These are phyloP conservation scores for Geotrypetes seraphini DNA, from an alignment of 2,797 vertebrate species.

Conservation along the genomic window DNA sequence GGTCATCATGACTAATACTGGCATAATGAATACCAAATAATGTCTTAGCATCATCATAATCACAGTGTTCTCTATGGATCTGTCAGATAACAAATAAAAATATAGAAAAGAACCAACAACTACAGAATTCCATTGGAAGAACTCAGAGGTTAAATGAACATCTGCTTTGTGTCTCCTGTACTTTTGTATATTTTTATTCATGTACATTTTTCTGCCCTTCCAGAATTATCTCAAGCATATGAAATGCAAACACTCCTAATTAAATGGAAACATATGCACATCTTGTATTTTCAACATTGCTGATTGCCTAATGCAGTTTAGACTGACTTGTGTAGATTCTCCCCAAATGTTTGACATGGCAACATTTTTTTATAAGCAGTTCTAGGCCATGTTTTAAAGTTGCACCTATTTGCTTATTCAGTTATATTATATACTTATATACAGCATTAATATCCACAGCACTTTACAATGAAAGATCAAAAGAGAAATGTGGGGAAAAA, in stretches of 20 bases:
- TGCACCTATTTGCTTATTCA: too few species aligned
- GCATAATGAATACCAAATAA: too few species aligned
- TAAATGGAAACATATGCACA: constrained; percentile 5
- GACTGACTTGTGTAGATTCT: constrained; percentile 2
- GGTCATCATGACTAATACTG: too few species aligned
- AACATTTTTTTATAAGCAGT: not conserved
- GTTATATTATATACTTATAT: too few species aligned
- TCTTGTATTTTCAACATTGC: constrained; percentile 14
- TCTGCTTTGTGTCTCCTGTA: constrained; percentile 13
- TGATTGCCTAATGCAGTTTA: constrained; percentile 8
- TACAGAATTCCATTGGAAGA: constrained; percentile 4
- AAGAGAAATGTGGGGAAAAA: too few species aligned
- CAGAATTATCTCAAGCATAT: not conserved
- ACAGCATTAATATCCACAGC: too few species aligned
- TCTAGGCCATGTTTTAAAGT: too few species aligned
- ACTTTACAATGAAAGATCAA: too few species aligned
- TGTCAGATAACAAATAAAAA: too few species aligned
- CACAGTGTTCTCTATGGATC: too few species aligned
- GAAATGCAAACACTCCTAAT: constrained; percentile 4
- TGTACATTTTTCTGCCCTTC: constrained; percentile 6
- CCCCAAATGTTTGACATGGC: not conserved
- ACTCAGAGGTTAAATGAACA: constrained; percentile 13
- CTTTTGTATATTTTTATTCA: constrained; percentile 21
- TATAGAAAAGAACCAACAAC: constrained; percentile 7
- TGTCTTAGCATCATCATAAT: too few species aligned